Evolutionary conservation across 1,140 invertebrate genomes (phyloP).

Genomic region (Lithobius niger): DNA sequence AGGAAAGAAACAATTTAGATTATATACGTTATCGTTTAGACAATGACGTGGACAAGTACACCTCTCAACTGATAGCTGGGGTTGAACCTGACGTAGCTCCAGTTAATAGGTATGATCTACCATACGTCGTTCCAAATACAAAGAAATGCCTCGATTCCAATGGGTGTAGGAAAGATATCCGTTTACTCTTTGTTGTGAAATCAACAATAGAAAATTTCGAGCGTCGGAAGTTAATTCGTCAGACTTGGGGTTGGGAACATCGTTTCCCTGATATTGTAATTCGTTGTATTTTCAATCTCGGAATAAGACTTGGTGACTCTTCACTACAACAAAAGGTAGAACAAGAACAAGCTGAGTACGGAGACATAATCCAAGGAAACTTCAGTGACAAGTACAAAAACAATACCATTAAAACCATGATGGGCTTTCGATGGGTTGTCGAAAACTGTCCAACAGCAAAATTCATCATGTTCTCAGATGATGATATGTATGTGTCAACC

Average conservation of each 20-base stretch:
- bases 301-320: constrained; percentile 39
- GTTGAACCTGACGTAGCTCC: constrained; percentile 33
- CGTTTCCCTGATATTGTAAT: constrained; percentile 61
- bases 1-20: no score
- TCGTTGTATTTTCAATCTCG: constrained; percentile 61
- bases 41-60: constrained; percentile 22
- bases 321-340: constrained; percentile 31
- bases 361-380: constrained; percentile 68
- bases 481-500: constrained; percentile 82
- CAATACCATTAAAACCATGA: constrained; percentile 85
- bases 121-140: constrained; percentile 20
- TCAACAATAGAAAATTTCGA: constrained; percentile 59
- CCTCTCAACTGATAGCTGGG: constrained; percentile 38
- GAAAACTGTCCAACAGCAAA: constrained; percentile 55
- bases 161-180: constrained; percentile 18
- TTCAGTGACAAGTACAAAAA: constrained; percentile 77
- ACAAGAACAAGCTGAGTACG: constrained; percentile 47
- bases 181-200: constrained; percentile 50
- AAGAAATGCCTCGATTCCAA: constrained; percentile 22
- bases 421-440: constrained; percentile 69
- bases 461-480: constrained; percentile 79
- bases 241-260: constrained; percentile 69
- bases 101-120: constrained; percentile 24
- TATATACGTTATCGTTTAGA: no score
- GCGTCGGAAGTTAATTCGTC: constrained; percentile 53